Conservation (phyloP, 1,140 invertebrate species). For the Euura lappo region DNA sequence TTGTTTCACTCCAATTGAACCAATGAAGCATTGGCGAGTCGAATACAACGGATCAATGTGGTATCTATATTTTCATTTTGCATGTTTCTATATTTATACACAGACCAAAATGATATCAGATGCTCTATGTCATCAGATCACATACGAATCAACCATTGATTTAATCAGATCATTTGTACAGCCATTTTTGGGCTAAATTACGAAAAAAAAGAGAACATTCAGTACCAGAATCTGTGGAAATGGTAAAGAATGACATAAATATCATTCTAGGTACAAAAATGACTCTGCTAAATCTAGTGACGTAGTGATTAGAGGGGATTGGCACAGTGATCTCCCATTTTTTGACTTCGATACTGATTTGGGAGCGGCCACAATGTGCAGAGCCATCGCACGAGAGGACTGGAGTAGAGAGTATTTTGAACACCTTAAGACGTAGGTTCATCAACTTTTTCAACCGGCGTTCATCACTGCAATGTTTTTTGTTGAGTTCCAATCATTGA, state of each 20-base stretch:
- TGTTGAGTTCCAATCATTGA: too few relatives aligned
- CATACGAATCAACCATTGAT: too few relatives aligned
- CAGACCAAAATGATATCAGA: too few relatives aligned
- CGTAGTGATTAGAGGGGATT: conserved; percentile 62
- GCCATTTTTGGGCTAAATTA: too few relatives aligned
- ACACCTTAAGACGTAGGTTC: conserved; percentile 63
- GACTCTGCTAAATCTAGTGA: conserved; percentile 53
- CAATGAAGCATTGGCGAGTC: conserved; percentile 73
- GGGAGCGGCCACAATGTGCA: conserved; percentile 63
- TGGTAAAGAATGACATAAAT: background rate
- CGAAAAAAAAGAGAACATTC: too few relatives aligned
- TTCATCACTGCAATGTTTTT: too few relatives aligned
- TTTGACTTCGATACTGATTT: conserved; percentile 76
- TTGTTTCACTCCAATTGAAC: conserved; percentile 64
- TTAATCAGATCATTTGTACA: too few relatives aligned
- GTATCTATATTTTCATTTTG: conserved; percentile 49
- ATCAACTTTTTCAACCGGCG: background rate
- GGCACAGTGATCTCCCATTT: conserved; percentile 58
- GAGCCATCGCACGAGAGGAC: conserved; percentile 69
- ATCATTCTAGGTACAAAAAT: conserved; percentile 50
- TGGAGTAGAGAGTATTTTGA: conserved; percentile 73
- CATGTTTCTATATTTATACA: too few relatives aligned
- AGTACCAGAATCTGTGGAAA: too few relatives aligned
- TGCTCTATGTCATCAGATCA: too few relatives aligned
- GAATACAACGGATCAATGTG: conserved; percentile 69